Conservation (phyloP, 2,113 vertebrate species). For the Bubo bubo region DNA sequence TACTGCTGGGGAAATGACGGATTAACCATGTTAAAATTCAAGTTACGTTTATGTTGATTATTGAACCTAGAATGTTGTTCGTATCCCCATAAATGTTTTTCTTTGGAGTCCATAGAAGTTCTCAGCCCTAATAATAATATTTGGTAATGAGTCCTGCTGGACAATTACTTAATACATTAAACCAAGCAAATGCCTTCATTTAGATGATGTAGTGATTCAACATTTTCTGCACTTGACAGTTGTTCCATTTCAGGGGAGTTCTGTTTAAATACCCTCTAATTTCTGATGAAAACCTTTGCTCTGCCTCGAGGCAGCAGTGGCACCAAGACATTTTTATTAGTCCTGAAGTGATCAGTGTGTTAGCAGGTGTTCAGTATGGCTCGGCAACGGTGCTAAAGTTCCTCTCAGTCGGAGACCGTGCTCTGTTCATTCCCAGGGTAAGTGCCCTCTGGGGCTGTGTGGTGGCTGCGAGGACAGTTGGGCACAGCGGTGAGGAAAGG, state of each 20-base stretch:
- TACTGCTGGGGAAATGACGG: neutral
- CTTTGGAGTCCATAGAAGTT: neutral
- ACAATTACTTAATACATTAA: neutral
- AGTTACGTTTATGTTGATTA: neutral
- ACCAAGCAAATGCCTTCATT: neutral
- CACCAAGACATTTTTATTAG: accelerated
- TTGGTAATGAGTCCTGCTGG: neutral
- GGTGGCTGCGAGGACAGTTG: accelerated
- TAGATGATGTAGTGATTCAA: neutral
- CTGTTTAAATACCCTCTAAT: neutral
- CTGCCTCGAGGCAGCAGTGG: neutral
- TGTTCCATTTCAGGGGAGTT: neutral
- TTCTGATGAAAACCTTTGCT: neutral
- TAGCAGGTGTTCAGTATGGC: accelerated
- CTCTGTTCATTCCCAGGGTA: accelerated
- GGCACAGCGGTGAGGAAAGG: neutral
- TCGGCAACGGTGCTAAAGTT: accelerated
- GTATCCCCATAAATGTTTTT: neutral
- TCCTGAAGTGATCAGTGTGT: accelerated
- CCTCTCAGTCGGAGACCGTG: accelerated
- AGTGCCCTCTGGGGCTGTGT: accelerated
- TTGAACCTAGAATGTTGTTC: neutral
- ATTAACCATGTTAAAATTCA: neutral
- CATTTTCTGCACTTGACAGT: neutral
- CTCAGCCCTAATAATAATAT: neutral